A percentile compares a stretch with the other conserved stretches of the same genome.
Evolutionary conservation across 1,140 invertebrate species (phyloP).

Genomic region (Heliconius eleuchia): DNA sequence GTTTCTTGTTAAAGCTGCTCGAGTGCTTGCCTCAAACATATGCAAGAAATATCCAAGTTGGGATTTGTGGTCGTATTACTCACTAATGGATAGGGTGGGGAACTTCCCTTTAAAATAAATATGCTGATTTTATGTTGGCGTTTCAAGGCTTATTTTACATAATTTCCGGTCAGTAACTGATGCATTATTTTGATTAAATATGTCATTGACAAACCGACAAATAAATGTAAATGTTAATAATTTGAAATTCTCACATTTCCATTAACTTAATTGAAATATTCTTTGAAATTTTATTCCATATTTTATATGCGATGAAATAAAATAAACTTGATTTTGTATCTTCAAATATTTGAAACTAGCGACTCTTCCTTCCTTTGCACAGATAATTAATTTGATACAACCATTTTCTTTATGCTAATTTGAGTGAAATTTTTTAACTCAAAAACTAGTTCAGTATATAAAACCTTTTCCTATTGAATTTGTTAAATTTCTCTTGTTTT

Average conservation of each 20-base stretch:
- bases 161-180: conserved; percentile 74
- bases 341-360: conserved; percentile 14
- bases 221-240: conserved; percentile 30
- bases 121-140: conserved; percentile 70
- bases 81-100: conserved; percentile 72
- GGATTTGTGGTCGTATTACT: conserved; percentile 66
- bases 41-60: conserved; percentile 61
- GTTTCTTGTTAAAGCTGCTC: conserved; percentile 45
- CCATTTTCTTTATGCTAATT: conserved; percentile 10
- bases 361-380: conserved; percentile 9
- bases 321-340: conserved; percentile 14
- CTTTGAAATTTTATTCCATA: conserved; percentile 7
- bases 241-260: conserved; percentile 21
- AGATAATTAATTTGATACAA: conserved; percentile 8
- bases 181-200: conserved; percentile 66
- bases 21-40: conserved; percentile 60
- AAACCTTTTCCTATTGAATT: background rate
- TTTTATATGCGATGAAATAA: conserved; percentile 14
- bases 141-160: conserved; percentile 77
- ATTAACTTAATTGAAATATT: conserved; percentile 28
- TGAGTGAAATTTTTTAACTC: background rate
- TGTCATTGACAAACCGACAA: conserved; percentile 27
- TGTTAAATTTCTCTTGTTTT: background rate
- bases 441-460: background rate
- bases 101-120: conserved; percentile 70